Evolutionary conservation across 2,797 vertebrate genomes (phyloP), one percentile per base, ranked within the genome.

Genomic region (Hylomyscus alleni): DNA sequence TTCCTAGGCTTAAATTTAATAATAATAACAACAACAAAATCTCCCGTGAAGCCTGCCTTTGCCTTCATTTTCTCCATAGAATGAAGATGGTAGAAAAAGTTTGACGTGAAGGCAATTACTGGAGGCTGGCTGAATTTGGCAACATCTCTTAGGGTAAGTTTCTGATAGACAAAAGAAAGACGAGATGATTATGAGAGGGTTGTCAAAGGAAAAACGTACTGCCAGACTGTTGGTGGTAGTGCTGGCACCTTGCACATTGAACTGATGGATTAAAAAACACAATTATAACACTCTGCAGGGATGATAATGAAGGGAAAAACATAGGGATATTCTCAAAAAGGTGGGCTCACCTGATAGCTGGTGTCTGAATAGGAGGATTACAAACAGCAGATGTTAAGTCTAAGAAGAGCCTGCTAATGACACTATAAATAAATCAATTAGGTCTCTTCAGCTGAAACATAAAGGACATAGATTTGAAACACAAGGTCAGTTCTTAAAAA

Each of bases 221-320:
- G 54, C 40, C 24, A 85, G 67, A 80, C 85, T 85, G 50, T 65
- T 87, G 58, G 80, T 90, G 44, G 26, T 93, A 85, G 94, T 85
- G 60, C 24, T 31, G 82, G 83, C 65, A 78, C 83, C 83, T 93
- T 93, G 83, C 22, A 95, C 80, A 88, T 37, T 90, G 69, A 87
- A 93, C 15, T 93, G 89, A 89, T 86, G 84, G 93, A 96, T 95
- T 96, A 96, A 97, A 97, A 97, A 97, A 93, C 81, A 85, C 81
- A 95, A 95, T 97, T 94, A 95, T 96, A 96, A 75, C 81, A 85
- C 89, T 96, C 96, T 31, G 69, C 80, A 60, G 92, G 92, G 81
- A 95, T 80, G 93, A 93, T 97, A 97, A 97, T 91, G 95, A 95
- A 97, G 72, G 58, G 20, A 87, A 72, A 56, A 83, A 73, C 13